Conservation (phyloP, 1,140 invertebrate genomes). For the Thaumatotibia leucotreta region DNA sequence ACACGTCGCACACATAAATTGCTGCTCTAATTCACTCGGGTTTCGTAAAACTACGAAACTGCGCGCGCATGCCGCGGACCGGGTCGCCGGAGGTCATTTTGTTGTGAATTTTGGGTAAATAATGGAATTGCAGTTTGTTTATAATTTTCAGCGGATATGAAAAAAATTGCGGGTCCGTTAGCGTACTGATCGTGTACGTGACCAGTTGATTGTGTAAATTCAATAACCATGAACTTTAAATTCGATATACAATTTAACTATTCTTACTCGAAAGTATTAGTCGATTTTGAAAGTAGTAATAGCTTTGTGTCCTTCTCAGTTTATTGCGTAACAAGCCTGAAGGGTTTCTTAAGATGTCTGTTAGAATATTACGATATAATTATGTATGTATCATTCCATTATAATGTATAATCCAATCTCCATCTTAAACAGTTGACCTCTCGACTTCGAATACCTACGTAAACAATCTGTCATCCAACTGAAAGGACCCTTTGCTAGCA, state of each 20-base stretch:
- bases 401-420: neutral
- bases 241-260: too few species aligned
- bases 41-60: slow-evolving; percentile 63
- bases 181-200: too few species aligned
- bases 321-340: neutral
- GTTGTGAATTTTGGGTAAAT: neutral
- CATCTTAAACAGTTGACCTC: neutral
- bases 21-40: slow-evolving; percentile 62
- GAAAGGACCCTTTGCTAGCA: neutral
- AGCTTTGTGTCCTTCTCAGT: neutral
- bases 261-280: too few species aligned
- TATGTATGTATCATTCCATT: too few species aligned
- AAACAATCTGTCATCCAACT: neutral
- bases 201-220: too few species aligned
- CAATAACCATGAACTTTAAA: too few species aligned
- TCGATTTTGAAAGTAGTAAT: too few species aligned
- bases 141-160: too few species aligned
- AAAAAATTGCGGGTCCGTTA: too few species aligned
- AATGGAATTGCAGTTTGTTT: neutral
- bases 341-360: neutral
- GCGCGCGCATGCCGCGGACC: slow-evolving; percentile 32
- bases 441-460: neutral
- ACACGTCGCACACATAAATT: slow-evolving; percentile 64
- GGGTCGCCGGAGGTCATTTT: slow-evolving; percentile 29
- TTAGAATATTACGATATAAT: neutral